Base-by-base conservation (phyloP, 1,140 invertebrate genomes). In the Magallana ariakensis region DNA sequence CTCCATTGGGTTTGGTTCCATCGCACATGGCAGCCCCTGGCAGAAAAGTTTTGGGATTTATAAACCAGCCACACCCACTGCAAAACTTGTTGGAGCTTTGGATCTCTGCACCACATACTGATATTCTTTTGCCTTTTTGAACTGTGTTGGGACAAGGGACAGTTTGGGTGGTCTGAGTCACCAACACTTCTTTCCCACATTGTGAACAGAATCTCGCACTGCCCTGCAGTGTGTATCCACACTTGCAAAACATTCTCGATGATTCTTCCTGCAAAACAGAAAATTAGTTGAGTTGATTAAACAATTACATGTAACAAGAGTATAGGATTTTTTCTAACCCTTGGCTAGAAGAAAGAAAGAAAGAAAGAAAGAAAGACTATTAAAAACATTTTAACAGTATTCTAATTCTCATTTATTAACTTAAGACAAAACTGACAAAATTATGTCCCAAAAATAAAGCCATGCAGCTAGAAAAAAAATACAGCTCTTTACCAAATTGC, bases 31-130 rank as follows among this genome's bases (percentile, higher is more conserved):
- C 7, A 26, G 62, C 62, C 6, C 62, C 11, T 26, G 62, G 62
- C n/a, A 70, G 19, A 22, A 85, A 85, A 75, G 19, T 54, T 54
- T n/a, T 75, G 19, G 46, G 60, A 55, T 85, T 46, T 53, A 85
- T 46, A 13, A 19, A 16, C 84, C 60, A 70, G 62, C 62, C 84
- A 85, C 84, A 85, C 54, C 15, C 60, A 54, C 8, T 56, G 70
- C 84, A 85, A 46, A 70, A 85, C 46, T 56, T 85, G 10, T 85
- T 46, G 22, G 62, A 70, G 19, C 19, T 70, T 10, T 70, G 8
- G 9, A 70, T 19, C 3, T 3, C 3, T 11, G 7, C 13, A 11
- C 62, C 62, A 70, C 62, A 70, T 11, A 10, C 11, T 70, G 62
- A 22, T 1, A 10, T 11, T 70, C 62, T 22, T 19, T 4, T 22